Evolutionary conservation across 2,113 vertebrate genomes (phyloP).

Genomic region (Nothobranchius kuhntae): DNA sequence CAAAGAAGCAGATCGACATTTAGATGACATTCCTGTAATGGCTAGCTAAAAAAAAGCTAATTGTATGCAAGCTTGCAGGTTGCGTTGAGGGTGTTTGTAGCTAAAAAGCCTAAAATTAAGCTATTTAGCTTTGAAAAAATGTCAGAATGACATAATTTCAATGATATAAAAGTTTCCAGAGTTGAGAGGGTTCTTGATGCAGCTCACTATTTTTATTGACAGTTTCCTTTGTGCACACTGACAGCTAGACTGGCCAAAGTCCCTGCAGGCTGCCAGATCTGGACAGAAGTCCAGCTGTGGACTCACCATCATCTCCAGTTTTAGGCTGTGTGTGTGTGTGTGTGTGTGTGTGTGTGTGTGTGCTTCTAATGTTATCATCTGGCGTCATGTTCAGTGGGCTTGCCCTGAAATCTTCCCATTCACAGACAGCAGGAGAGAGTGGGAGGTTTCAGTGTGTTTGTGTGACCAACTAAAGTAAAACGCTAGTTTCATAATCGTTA

Average conservation of each 20-base stretch:
- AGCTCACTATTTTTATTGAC: background rate
- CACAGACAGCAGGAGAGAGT: slow-evolving; percentile 35
- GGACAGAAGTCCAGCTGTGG: slow-evolving; percentile 5
- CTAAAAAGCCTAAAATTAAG: background rate
- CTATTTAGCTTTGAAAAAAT: background rate
- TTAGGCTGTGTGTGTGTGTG: slow-evolving; percentile 10
- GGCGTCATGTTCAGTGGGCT: slow-evolving; percentile 43
- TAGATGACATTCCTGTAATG: too few species aligned
- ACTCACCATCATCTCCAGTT: too few species aligned
- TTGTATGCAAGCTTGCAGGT: background rate
- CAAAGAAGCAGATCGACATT: too few species aligned
- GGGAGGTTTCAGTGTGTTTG: slow-evolving; percentile 24
- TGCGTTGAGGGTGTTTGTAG: slow-evolving; percentile 1
- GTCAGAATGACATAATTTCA: background rate
- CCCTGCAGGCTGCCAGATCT: slow-evolving; percentile 1
- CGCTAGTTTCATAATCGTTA: slow-evolving; percentile 36
- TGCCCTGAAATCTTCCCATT: slow-evolving; percentile 39
- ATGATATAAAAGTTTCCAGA: background rate
- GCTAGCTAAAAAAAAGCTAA: background rate
- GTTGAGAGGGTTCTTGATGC: too few species aligned
- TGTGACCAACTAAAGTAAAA: slow-evolving; percentile 1
- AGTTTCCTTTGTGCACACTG: too few species aligned
- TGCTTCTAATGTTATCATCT: slow-evolving; percentile 42
- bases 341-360: background rate
- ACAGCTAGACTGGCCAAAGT: background rate